Percentiles rank a stretch among this genome's conserved stretches.
Evolutionary conservation across 2,113 vertebrate genomes (phyloP).

Genomic region (Varanus komodoensis): DNA sequence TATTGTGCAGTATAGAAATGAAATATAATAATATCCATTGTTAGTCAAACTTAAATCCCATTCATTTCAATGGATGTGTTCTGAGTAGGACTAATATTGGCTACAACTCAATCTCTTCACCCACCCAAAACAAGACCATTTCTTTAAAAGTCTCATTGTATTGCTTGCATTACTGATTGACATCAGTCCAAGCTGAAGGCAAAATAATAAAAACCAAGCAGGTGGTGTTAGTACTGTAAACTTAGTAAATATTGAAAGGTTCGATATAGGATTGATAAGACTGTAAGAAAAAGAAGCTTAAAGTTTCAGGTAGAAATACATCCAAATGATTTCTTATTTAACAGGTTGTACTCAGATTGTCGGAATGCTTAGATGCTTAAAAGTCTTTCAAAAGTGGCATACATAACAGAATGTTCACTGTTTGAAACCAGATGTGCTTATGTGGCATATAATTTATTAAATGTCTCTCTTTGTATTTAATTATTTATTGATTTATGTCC

Average conservation of each 20-base stretch:
- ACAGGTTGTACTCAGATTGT: neutral
- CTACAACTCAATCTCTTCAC: too few species aligned
- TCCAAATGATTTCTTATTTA: neutral
- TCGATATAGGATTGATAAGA: neutral
- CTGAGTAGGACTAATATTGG: too few species aligned
- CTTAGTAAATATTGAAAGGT: neutral
- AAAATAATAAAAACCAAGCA: neutral
- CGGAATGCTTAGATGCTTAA: neutral
- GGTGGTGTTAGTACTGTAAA: neutral
- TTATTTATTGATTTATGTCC: too few species aligned
- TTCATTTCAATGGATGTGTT: too few species aligned
- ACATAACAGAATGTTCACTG: neutral
- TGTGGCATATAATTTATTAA: neutral
- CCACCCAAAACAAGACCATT: neutral
- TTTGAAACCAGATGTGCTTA: neutral
- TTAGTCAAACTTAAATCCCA: too few species aligned
- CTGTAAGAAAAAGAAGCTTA: neutral
- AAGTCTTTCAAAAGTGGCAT: neutral
- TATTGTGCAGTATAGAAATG: too few species aligned
- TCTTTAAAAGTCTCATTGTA: neutral
- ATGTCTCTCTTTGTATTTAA: neutral
- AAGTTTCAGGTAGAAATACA: neutral
- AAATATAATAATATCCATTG: too few species aligned
- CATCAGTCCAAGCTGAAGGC: neutral
- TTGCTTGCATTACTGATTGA: neutral